Percentiles rank a stretch among this genome's conserved stretches.
Conservation (phyloP, 2,888 invertebrate genomes). For the Amphipoea oculea region DNA sequence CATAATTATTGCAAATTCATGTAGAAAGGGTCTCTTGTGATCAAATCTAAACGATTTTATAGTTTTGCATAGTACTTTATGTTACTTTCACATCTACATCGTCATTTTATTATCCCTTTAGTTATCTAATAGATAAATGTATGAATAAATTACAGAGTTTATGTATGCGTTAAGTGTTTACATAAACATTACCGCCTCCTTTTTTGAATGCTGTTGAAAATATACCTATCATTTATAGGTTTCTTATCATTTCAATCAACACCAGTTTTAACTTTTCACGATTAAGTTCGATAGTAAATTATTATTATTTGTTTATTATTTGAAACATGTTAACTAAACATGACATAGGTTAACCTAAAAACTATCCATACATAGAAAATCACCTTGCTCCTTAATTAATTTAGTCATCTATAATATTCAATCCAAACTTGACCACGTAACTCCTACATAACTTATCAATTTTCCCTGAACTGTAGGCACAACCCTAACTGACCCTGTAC, state of each 20-base stretch:
- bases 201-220: neutral
- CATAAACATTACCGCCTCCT: constrained; percentile 10
- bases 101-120: constrained; percentile 53
- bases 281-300: neutral
- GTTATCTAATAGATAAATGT: constrained; percentile 47
- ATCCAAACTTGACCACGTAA: neutral
- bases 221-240: neutral
- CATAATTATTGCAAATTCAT: constrained; percentile 81
- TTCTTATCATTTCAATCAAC: neutral
- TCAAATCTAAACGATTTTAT: constrained; percentile 72
- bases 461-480: neutral
- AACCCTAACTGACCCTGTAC: constrained; percentile 52
- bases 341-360: neutral
- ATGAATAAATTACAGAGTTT: constrained; percentile 41
- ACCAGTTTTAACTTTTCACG: neutral
- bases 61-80: constrained; percentile 64
- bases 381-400: neutral
- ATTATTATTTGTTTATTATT: neutral
- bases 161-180: constrained; percentile 30
- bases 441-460: neutral
- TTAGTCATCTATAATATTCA: neutral
- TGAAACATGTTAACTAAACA: too few species aligned
- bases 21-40: constrained; percentile 73
- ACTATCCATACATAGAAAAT: neutral
- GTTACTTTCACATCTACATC: constrained; percentile 71